Evolutionary conservation across 1,140 invertebrate species (phyloP).

Genomic region (Scaptodrosophila lebanonensis): DNA sequence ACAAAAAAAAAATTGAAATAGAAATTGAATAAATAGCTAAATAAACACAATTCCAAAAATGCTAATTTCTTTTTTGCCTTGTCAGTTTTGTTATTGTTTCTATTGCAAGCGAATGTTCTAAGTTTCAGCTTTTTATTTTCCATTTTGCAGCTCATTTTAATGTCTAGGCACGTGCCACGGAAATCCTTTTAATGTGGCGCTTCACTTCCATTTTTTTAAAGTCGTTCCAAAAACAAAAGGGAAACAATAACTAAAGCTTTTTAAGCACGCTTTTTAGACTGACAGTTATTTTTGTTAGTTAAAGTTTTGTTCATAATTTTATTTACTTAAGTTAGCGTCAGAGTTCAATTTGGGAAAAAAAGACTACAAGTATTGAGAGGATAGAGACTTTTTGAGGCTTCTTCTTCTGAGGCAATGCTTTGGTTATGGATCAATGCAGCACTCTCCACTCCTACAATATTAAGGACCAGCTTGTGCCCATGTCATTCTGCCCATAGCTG

Average conservation of each 20-base stretch:
- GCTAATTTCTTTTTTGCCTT: constrained; percentile 54
- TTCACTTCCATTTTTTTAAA: constrained; percentile 31
- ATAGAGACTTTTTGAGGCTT: too few species aligned
- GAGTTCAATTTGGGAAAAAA: too few species aligned
- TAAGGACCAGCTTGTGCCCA: too few species aligned
- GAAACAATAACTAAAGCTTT: not conserved
- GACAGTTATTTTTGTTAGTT: too few species aligned
- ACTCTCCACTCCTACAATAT: too few species aligned
- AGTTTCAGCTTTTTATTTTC: constrained; percentile 13
- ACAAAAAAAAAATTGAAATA: constrained; percentile 33
- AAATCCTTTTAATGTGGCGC: constrained; percentile 72
- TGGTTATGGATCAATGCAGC: too few species aligned
- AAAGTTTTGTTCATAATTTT: too few species aligned
- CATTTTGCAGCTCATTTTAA: constrained; percentile 14
- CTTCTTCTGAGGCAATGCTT: too few species aligned
- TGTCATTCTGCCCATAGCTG: too few species aligned
- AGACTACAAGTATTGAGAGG: too few species aligned
- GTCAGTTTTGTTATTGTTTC: constrained; percentile 35
- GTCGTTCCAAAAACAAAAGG: constrained; percentile 30
- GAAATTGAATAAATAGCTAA: constrained; percentile 70
- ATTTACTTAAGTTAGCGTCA: too few species aligned
- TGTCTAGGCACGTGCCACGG: constrained; percentile 43
- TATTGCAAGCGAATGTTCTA: constrained; percentile 24
- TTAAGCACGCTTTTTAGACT: not conserved
- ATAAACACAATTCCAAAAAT: constrained; percentile 68